A percentile compares a stretch with the other conserved stretches of the same genome.
phyloP scores from a whole-genome alignment of 2,797 vertebrate genomes.

The Allobates femoralis region DNA sequence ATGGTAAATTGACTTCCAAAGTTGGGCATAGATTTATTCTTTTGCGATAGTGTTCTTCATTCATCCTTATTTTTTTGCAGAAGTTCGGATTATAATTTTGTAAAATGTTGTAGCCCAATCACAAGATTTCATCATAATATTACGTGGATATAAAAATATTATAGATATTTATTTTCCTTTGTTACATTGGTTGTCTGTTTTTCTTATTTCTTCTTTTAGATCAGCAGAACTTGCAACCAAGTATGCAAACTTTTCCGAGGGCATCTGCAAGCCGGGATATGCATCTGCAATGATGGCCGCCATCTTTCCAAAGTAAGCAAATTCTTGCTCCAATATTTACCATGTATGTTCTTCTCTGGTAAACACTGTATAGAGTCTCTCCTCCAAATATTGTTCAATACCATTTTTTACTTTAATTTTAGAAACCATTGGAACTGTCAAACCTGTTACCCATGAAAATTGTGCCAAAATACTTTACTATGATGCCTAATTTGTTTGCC shows the following conservation, averaged over 20 bases:
- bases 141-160: neutral
- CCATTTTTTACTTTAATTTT: neutral
- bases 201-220: constrained; percentile 72
- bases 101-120: neutral
- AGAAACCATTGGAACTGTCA: neutral
- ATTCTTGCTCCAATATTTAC: neutral
- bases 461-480: neutral
- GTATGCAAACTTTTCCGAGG: constrained; percentile 91
- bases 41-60: neutral
- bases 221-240: constrained; percentile 85
- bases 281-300: constrained; percentile 89
- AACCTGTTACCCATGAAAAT: neutral
- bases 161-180: neutral
- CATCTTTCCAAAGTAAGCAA: constrained; percentile 92
- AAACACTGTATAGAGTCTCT: neutral
- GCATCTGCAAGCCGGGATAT: constrained; percentile 88
- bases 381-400: neutral
- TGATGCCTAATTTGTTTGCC: neutral
- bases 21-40: neutral
- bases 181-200: constrained; percentile 15
- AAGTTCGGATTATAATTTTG: neutral
- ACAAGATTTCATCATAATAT: no score
- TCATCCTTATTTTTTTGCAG: neutral
- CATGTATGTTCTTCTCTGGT: neutral
- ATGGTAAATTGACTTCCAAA: neutral